Percentiles rank a stretch among this genome's conserved stretches.
phyloP scores from a whole-genome alignment of 2,888 invertebrate species.

The Aphodius granarius region DNA sequence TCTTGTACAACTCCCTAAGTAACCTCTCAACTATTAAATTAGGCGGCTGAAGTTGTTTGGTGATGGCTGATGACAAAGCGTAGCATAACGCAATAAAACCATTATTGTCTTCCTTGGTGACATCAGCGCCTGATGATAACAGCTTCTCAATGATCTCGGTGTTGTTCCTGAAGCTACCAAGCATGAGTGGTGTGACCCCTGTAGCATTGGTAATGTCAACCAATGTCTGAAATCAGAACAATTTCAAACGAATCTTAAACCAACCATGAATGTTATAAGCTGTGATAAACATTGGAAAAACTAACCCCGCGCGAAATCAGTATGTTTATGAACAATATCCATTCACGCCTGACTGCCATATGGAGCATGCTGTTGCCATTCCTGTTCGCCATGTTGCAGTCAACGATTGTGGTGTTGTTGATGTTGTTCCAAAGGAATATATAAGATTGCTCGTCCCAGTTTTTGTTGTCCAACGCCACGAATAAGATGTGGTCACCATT shows the following conservation, averaged over 20 bases:
- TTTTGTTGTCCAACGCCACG: conserved; percentile 47
- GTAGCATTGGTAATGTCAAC: conserved; percentile 44
- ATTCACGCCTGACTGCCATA: conserved; percentile 50
- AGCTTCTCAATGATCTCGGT: conserved; percentile 42
- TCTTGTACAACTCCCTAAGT: conserved; percentile 37
- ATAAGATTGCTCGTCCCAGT: conserved; percentile 52
- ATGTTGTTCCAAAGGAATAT: conserved; percentile 48
- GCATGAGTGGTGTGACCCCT: conserved; percentile 51
- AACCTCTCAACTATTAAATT: conserved; percentile 43
- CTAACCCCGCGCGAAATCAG: conserved; percentile 43
- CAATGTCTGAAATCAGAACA: conserved; percentile 37
- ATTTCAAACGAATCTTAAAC: not conserved
- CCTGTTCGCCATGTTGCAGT: conserved; percentile 48
- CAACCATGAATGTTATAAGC: not conserved
- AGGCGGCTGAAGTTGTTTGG: conserved; percentile 42
- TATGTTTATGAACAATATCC: conserved; percentile 46
- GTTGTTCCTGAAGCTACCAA: conserved; percentile 50
- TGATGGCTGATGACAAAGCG: conserved; percentile 44
- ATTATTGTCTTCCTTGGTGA: conserved; percentile 46
- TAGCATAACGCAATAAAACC: conserved; percentile 51
- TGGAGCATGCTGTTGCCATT: conserved; percentile 51
- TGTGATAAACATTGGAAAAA: too few relatives aligned
- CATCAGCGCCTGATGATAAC: conserved; percentile 43
- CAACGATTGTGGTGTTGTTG: conserved; percentile 38
- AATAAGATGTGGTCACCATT: conserved; percentile 49